Evolutionary conservation across 2,113 vertebrate genomes (phyloP).

Genomic region (Charina bottae): DNA sequence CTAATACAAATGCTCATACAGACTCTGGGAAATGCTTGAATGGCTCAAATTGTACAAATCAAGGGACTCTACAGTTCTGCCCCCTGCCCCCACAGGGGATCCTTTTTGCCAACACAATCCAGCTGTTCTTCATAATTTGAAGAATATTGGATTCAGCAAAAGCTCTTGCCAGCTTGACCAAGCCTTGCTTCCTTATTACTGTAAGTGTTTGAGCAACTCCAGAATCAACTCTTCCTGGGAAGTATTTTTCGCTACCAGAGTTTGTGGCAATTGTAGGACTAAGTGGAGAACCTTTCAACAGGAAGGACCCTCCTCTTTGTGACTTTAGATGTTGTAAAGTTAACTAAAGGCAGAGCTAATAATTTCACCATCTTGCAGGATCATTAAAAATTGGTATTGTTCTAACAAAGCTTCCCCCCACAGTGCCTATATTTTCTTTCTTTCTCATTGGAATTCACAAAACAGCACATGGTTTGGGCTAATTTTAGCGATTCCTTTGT

Average conservation of each 20-base stretch:
- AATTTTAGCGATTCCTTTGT: background rate
- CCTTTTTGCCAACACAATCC: background rate
- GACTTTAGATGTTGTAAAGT: background rate
- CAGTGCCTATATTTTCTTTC: background rate
- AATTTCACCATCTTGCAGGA: background rate
- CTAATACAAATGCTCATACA: background rate
- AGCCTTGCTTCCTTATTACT: background rate
- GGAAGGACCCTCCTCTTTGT: fast-evolving
- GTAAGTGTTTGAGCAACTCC: fast-evolving
- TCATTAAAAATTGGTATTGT: background rate
- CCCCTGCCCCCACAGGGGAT: background rate
- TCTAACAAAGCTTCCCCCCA: background rate
- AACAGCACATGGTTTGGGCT: background rate
- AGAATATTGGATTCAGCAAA: fast-evolving
- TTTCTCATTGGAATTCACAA: background rate
- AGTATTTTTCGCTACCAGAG: background rate
- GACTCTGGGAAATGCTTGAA: background rate
- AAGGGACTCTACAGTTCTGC: background rate
- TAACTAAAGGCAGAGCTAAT: background rate
- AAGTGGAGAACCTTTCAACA: fast-evolving
- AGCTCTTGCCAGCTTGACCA: background rate
- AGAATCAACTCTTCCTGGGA: background rate
- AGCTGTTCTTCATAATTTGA: background rate
- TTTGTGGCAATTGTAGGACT: background rate
- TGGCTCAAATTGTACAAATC: background rate